These are phyloP conservation scores for Geophilus truncorum DNA, from an alignment of 2,888 invertebrate species.

Conservation along the genomic window DNA sequence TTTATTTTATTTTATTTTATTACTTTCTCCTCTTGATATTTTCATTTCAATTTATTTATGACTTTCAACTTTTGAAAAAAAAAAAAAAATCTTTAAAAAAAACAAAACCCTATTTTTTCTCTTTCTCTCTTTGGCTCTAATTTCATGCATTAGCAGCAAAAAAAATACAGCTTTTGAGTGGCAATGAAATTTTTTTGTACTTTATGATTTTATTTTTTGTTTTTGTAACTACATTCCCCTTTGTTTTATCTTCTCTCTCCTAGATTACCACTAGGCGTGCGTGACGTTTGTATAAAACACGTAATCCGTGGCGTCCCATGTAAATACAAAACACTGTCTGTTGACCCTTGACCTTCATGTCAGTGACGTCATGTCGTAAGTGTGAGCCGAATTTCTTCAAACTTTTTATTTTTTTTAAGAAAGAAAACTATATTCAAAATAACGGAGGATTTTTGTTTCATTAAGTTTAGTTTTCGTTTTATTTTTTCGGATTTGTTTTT, in stretches of 20 bases:
- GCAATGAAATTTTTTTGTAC: conserved; percentile 32
- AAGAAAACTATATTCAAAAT: background rate
- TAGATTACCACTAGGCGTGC: conserved; percentile 39
- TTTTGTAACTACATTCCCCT: conserved; percentile 38
- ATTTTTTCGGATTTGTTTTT: background rate
- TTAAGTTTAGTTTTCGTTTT: background rate
- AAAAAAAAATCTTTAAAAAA: no score
- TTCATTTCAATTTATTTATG: background rate
- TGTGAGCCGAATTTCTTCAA: conserved; percentile 38
- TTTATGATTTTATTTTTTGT: conserved; percentile 35
- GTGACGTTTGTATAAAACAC: conserved; percentile 38
- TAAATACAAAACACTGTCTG: conserved; percentile 38
- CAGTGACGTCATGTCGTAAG: conserved; percentile 39
- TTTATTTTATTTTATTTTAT: background rate
- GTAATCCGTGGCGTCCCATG: conserved; percentile 38
- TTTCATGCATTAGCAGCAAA: conserved; percentile 25
- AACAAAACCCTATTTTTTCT: background rate
- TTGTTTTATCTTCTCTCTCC: conserved; percentile 39
- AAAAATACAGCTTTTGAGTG: conserved; percentile 13
- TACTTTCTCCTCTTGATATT: background rate
- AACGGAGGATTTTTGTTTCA: background rate
- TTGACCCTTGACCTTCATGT: conserved; percentile 39
- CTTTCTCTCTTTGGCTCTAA: conserved; percentile 14
- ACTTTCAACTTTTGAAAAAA: background rate
- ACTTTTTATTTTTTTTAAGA: conserved; percentile 27